These are phyloP conservation scores for Phrynosoma platyrhinos DNA, from an alignment of 2,113 vertebrate species.

Conservation along the genomic window DNA sequence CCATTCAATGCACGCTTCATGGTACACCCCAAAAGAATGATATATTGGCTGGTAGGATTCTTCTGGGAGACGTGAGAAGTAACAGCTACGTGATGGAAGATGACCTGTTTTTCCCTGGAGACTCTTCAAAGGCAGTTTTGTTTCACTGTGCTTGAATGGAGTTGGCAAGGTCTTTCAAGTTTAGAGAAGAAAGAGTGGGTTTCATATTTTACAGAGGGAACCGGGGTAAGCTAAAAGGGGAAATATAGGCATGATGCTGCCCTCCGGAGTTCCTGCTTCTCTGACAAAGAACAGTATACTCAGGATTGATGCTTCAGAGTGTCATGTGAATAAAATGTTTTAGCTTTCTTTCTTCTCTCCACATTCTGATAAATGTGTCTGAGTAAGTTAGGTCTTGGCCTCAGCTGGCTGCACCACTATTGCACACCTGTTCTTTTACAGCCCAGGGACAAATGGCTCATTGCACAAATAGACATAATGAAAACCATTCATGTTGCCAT, in stretches of 20 bases:
- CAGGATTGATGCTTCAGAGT: background rate
- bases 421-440: background rate
- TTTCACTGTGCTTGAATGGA: background rate
- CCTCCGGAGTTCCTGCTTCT: background rate
- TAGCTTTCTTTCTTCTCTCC: background rate
- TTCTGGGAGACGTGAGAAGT: background rate
- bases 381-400: slow-evolving; percentile 5
- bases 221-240: background rate
- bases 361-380: background rate
- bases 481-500: slow-evolving; percentile 47
- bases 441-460: background rate
- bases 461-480: background rate
- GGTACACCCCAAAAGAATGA: background rate
- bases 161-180: background rate
- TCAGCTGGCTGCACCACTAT: fast-evolving
- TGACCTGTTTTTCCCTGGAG: background rate
- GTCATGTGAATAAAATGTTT: background rate
- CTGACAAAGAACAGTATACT: background rate
- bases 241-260: background rate
- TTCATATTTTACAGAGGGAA: background rate
- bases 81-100: background rate
- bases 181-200: background rate
- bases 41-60: background rate
- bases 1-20: background rate
- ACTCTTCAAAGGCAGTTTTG: background rate